Percentiles rank a stretch among this genome's conserved stretches.
phyloP scores from a whole-genome alignment of 2,113 vertebrate genomes.

The Ardeotis arabs region DNA sequence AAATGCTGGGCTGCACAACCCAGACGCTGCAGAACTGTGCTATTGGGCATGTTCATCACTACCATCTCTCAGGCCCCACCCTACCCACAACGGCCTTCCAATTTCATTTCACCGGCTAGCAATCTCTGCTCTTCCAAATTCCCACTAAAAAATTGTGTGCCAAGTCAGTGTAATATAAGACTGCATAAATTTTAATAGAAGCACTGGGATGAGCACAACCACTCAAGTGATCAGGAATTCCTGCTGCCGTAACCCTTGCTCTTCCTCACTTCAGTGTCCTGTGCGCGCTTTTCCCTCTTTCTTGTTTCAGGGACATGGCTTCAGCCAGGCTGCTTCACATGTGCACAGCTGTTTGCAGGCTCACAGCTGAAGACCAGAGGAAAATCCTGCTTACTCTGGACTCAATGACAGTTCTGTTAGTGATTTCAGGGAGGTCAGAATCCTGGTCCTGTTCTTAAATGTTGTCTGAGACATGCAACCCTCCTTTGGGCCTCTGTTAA shows the following conservation, averaged over 20 bases:
- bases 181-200: neutral
- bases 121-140: constrained; percentile 24
- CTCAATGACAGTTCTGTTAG: neutral
- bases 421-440: neutral
- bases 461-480: neutral
- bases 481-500: neutral
- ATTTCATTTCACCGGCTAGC: constrained; percentile 5
- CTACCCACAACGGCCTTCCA: neutral
- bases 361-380: neutral
- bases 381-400: neutral
- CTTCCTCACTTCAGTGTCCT: neutral
- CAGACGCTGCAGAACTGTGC: constrained; percentile 10
- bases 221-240: neutral
- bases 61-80: neutral
- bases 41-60: neutral
- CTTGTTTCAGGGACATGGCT: neutral
- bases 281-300: neutral
- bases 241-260: constrained; percentile 1
- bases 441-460: neutral
- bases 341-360: neutral
- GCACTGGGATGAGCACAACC: neutral
- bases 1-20: neutral
- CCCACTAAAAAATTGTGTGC: neutral
- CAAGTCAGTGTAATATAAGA: constrained; percentile 11
- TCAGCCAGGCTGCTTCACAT: neutral